phyloP scores from a whole-genome alignment of 2,113 vertebrate genomes.

The Bubo scandiacus region DNA sequence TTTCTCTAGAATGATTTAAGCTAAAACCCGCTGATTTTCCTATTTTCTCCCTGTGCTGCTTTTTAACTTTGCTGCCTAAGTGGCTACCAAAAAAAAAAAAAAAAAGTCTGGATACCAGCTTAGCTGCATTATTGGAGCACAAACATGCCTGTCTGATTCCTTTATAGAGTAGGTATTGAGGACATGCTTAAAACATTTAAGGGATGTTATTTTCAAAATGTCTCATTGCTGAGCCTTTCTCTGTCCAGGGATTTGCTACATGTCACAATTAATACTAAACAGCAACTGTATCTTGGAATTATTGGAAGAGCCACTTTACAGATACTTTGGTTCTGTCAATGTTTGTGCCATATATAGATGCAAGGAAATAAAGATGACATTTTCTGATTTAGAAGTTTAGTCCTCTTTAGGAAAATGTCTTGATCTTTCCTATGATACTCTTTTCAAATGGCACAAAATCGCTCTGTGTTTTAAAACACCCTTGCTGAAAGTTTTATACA shows the following conservation, averaged over 20 bases:
- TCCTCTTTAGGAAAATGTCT: background rate
- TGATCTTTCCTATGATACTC: background rate
- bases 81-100: background rate
- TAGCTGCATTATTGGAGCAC: background rate
- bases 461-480: background rate
- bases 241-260: background rate
- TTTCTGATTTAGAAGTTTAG: background rate
- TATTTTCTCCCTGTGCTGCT: background rate
- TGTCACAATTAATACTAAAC: background rate
- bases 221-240: background rate
- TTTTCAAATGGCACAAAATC: background rate
- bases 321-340: background rate
- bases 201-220: background rate
- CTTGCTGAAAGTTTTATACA: conserved; percentile 35
- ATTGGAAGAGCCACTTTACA: background rate
- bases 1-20: background rate
- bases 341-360: background rate
- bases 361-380: background rate
- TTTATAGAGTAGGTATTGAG: background rate
- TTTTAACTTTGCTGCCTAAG: background rate
- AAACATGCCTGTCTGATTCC: background rate
- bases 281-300: background rate
- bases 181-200: background rate
- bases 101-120: background rate
- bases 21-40: accelerated